Percentiles rank a stretch among this genome's conserved stretches.
Conservation (phyloP, 2,888 invertebrate species). For the Drosophila melanosoma region DNA sequence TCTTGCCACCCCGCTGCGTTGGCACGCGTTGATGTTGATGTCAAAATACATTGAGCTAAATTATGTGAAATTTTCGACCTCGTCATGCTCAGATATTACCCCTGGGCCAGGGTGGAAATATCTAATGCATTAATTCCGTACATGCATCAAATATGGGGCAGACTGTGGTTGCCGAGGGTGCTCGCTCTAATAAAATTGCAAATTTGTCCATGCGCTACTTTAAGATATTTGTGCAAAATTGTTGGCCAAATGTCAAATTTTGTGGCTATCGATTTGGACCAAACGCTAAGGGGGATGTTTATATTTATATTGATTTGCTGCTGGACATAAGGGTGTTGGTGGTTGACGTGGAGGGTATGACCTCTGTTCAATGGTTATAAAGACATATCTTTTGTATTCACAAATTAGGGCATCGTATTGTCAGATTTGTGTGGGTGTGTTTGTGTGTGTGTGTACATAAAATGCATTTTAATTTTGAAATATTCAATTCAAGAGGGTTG, state of each 20-base stretch:
- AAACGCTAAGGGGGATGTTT: conserved; percentile 31
- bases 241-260: conserved; percentile 79
- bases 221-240: conserved; percentile 57
- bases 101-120: conserved; percentile 35
- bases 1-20: conserved; percentile 32
- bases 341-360: conserved; percentile 5
- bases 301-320: conserved; percentile 51
- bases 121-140: conserved; percentile 77
- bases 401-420: conserved; percentile 50
- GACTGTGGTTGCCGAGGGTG: neutral
- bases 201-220: conserved; percentile 60
- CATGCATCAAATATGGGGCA: conserved; percentile 29
- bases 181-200: conserved; percentile 73
- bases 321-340: conserved; percentile 7
- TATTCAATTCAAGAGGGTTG: conserved; percentile 38
- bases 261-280: conserved; percentile 71
- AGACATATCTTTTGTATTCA: conserved; percentile 59
- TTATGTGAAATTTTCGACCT: conserved; percentile 77
- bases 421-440: conserved; percentile 16
- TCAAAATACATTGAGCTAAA: conserved; percentile 59
- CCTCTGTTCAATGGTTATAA: conserved; percentile 46
- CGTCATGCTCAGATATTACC: conserved; percentile 59
- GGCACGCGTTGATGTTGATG: conserved; percentile 64
- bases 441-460: conserved; percentile 55
- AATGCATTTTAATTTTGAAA: conserved; percentile 70